phyloP scores from a whole-genome alignment of 2,888 invertebrate species.

The Hydrotaea cyrtoneurina region DNA sequence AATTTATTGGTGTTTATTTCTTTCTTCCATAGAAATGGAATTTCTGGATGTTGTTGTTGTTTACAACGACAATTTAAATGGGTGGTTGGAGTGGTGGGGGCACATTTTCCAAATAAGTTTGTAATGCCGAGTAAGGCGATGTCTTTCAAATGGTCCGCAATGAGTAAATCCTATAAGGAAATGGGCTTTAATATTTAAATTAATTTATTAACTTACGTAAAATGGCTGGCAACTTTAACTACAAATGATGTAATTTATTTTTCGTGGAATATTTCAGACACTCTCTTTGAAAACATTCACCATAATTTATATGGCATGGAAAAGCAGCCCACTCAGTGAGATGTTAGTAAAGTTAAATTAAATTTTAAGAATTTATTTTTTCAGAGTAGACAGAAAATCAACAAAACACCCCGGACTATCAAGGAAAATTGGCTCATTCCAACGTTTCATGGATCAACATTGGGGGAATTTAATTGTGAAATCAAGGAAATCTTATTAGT shows the following conservation, averaged over 20 bases:
- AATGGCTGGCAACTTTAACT: not conserved
- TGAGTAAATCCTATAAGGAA: not conserved
- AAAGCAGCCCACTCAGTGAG: not conserved
- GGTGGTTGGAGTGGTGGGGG: not conserved
- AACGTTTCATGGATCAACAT: too few relatives aligned
- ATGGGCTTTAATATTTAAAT: slow-evolving; percentile 16
- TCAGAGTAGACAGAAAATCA: too few relatives aligned
- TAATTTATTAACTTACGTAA: not conserved
- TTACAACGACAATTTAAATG: not conserved
- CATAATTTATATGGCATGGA: not conserved
- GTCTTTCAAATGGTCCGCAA: not conserved
- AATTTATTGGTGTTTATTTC: slow-evolving; percentile 1
- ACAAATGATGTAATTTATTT: not conserved
- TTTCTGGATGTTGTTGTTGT: not conserved
- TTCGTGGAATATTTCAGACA: not conserved
- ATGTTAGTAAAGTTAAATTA: too few relatives aligned
- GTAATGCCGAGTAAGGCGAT: not conserved
- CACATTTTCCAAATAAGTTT: not conserved
- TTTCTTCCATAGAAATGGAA: not conserved
- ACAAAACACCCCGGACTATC: too few relatives aligned
- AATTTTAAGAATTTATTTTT: too few relatives aligned
- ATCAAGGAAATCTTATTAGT: too few relatives aligned
- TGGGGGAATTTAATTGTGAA: too few relatives aligned
- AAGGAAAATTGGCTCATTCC: too few relatives aligned
- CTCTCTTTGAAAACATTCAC: not conserved